These are phyloP conservation scores for Lepisosteus osseus DNA, from an alignment of 2,113 vertebrate species.

Conservation along the genomic window DNA sequence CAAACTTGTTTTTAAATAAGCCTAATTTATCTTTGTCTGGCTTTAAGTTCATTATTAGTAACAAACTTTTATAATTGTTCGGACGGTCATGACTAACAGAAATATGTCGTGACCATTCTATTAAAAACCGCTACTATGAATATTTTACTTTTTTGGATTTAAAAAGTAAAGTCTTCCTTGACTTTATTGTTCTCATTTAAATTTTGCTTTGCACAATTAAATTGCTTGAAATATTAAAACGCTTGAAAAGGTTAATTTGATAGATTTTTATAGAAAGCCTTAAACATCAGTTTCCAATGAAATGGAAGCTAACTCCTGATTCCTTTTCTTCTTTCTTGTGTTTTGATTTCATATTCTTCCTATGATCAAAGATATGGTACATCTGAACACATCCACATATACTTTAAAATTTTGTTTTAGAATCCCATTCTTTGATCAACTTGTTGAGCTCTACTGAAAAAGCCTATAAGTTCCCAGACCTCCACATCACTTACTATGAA, in stretches of 20 bases:
- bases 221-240: too few relatives aligned
- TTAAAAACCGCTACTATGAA: too few relatives aligned
- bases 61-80: too few relatives aligned
- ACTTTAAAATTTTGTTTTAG: neutral
- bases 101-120: too few relatives aligned
- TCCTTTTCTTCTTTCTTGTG: constrained; percentile 1
- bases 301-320: neutral
- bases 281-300: neutral
- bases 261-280: neutral
- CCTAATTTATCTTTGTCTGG: too few relatives aligned
- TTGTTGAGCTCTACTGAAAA: neutral
- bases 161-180: too few relatives aligned
- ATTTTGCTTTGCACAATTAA: too few relatives aligned
- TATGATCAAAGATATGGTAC: neutral
- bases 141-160: too few relatives aligned
- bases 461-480: neutral
- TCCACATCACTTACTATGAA: neutral
- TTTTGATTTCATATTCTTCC: constrained; percentile 9
- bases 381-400: neutral
- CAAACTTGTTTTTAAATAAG: too few relatives aligned
- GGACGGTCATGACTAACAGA: too few relatives aligned
- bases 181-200: too few relatives aligned
- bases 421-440: constrained; percentile 5
- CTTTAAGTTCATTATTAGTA: too few relatives aligned
- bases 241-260: neutral